phyloP scores from a whole-genome alignment of 2,113 vertebrate genomes.

The Sebastes fasciatus region DNA sequence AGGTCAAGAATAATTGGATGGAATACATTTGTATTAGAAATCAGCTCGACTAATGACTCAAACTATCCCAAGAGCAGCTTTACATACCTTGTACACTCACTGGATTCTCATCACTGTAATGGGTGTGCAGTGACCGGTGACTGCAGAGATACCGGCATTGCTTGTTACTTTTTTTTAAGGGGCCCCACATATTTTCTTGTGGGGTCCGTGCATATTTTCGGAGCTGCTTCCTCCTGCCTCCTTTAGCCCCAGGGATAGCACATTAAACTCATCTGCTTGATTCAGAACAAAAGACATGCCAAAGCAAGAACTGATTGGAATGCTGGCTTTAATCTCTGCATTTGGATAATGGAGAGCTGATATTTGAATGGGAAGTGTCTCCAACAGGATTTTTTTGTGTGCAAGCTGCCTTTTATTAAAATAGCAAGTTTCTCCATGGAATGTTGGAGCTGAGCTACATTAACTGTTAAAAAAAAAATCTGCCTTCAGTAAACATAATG shows the following conservation, averaged over 20 bases:
- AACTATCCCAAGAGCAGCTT: conserved; percentile 11
- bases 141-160: not conserved
- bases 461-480: conserved; percentile 69
- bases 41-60: not conserved
- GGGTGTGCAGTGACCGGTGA: conserved; percentile 8
- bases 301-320: conserved; percentile 47
- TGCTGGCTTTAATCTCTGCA: conserved; percentile 52
- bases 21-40: not conserved
- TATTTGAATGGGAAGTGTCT: conserved; percentile 54
- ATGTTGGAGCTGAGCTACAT: conserved; percentile 51
- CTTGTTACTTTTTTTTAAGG: conserved; percentile 22
- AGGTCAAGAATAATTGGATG: not conserved
- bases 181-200: conserved; percentile 28
- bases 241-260: conserved; percentile 30
- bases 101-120: conserved; percentile 8
- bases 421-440: conserved; percentile 59
- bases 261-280: conserved; percentile 45
- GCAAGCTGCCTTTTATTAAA: conserved; percentile 62
- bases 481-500: conserved; percentile 80
- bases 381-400: conserved; percentile 35
- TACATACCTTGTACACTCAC: not conserved
- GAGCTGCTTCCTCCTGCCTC: conserved; percentile 24
- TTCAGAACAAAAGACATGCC: conserved; percentile 41
- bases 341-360: conserved; percentile 56
- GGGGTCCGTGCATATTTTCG: conserved; percentile 31